Evolutionary conservation across 2,113 vertebrate genomes (phyloP), one percentile per base, ranked within the genome.

Genomic region (Collichthys lucidus): DNA sequence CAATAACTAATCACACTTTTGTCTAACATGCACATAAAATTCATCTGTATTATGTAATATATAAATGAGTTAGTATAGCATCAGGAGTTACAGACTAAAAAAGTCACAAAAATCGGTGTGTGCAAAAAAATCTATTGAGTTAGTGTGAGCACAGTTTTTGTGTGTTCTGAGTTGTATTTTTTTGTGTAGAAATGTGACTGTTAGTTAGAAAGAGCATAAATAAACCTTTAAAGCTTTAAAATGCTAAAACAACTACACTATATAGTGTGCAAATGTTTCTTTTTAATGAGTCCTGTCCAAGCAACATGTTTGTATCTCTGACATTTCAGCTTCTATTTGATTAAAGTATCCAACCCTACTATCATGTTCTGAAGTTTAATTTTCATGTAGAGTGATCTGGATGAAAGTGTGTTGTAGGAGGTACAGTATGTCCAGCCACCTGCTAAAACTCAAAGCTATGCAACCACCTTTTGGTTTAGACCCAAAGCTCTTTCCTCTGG

Each of bases 1-100:
- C 77, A 80, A 40, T 66, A 78, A 77, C 56, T 64, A 70, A 63
- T 72, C 35, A 76, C 65, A 47, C 61, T 46, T 77, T 68, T 69
- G 24, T 77, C 53, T 82, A 65, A 74, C 82, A 91, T 90, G 86
- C 88, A 89, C 42, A 74, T 11, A 77, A 83, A 67, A 71, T 26
- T 26, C 26, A 26, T 70, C 75, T 74, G 19, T 53, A 75, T 62
- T 57, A 46, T 63, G 3, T 69, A 22, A 12, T 61, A 47, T 79
- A 26, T 74, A 35, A 66, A 52, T 65, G 52, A 55, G 42, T 80
- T 62, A 72, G 77, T 60, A 76, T 57, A 53, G 62, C 69, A 76
- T 83, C 26, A 44, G 57, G 56, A 70, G 52, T 65, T 87, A 73
- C 5, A 81, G 29, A 81, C 52, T 53, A 79, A 69, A 77, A 77